These are phyloP conservation scores for Ancistrus triradiatus DNA, from an alignment of 2,113 vertebrate species.

Conservation along the genomic window DNA sequence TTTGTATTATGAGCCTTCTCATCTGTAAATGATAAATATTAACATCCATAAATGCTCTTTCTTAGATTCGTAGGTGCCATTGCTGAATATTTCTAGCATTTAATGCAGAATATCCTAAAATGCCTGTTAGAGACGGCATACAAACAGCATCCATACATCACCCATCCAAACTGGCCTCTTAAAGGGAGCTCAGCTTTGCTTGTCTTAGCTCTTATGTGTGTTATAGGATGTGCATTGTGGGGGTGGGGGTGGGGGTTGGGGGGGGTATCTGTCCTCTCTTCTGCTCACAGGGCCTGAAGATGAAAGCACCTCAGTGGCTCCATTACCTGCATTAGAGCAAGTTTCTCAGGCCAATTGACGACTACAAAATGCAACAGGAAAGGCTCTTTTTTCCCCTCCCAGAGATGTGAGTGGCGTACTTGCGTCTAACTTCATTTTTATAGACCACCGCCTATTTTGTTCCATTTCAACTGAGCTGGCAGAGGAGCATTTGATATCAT, in stretches of 20 bases:
- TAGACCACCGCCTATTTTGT: conserved; percentile 84
- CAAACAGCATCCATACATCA: conserved; percentile 21
- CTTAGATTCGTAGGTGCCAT: not conserved
- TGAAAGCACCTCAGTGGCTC: conserved; percentile 90
- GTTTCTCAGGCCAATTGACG: conserved; percentile 78
- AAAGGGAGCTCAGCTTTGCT: conserved; percentile 58
- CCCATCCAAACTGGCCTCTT: conserved; percentile 33
- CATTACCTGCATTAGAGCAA: conserved; percentile 94
- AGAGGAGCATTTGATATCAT: conserved; percentile 91
- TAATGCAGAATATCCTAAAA: conserved; percentile 38
- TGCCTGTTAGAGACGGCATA: too few species aligned
- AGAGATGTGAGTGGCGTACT: conserved; percentile 89
- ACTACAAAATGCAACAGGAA: conserved; percentile 87
- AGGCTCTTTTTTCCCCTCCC: conserved; percentile 76
- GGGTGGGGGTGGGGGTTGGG: conserved; percentile 59
- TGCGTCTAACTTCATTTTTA: conserved; percentile 88
- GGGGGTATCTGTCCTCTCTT: conserved; percentile 65
- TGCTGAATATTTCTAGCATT: conserved; percentile 2
- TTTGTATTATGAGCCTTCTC: too few species aligned
- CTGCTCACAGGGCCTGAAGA: conserved; percentile 77
- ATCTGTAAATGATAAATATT: too few species aligned
- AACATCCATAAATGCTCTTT: too few species aligned
- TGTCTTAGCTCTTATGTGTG: conserved; percentile 69
- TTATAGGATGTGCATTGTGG: conserved; percentile 66
- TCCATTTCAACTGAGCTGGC: conserved; percentile 80